phyloP scores from a whole-genome alignment of 2,888 invertebrate genomes.

The Drosophila rubida region DNA sequence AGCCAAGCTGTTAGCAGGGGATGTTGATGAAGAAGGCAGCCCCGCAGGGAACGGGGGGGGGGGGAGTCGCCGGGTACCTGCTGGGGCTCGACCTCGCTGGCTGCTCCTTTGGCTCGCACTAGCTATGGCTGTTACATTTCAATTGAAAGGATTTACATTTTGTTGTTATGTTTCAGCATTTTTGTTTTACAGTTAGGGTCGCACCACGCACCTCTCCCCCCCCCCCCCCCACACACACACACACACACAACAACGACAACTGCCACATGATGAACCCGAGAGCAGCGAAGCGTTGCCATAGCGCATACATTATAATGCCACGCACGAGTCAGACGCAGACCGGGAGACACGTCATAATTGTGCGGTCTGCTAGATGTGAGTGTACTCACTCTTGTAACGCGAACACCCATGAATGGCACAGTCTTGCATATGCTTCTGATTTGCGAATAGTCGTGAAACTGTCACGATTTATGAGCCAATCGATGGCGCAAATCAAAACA shows the following conservation, averaged over 20 bases:
- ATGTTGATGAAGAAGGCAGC: conserved; percentile 3
- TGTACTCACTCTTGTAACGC: neutral
- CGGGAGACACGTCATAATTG: conserved; percentile 66
- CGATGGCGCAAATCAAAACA: neutral
- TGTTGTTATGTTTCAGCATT: conserved; percentile 75
- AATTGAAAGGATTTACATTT: conserved; percentile 81
- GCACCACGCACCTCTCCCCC: too few relatives aligned
- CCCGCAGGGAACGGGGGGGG: neutral
- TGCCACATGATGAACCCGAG: conserved; percentile 1
- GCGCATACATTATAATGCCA: conserved; percentile 56
- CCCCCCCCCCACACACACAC: conserved; percentile 27
- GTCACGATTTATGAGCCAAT: neutral
- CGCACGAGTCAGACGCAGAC: conserved; percentile 32
- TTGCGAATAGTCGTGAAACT: too few relatives aligned
- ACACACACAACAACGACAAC: conserved; percentile 4
- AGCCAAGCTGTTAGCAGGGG: conserved; percentile 45
- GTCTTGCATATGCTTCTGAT: conserved; percentile 1
- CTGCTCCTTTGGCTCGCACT: conserved; percentile 40
- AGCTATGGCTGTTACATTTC: conserved; percentile 69
- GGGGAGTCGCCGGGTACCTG: neutral
- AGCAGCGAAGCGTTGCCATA: conserved; percentile 16
- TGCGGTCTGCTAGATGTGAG: conserved; percentile 49
- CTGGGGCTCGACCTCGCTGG: conserved; percentile 7
- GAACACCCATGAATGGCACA: too few relatives aligned
- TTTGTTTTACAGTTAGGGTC: conserved; percentile 72